Evolutionary conservation across 1,140 invertebrate species (phyloP), one percentile per base, ranked within the genome.

Genomic region (Luehdorfia chinensis): DNA sequence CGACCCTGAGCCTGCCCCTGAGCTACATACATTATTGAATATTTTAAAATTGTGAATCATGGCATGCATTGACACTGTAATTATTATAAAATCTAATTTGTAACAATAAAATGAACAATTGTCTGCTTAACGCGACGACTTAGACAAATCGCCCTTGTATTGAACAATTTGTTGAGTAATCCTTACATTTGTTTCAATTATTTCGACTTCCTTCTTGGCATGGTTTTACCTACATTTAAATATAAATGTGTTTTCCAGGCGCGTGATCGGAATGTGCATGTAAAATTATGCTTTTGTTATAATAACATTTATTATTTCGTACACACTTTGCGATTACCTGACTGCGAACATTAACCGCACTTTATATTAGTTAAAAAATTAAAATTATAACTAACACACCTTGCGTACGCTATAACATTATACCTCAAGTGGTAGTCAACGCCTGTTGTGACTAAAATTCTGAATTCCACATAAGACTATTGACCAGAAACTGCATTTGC

Each of bases 111-210:
- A 60, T 57, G 59, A 63, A 66, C 76, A 73, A 70, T 69, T 70
- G 67, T 67, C 52, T 12, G 30, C 30, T 55, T 54, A 68, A 52
- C 58, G 59, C 46, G 59, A 47, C 56, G 76, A 84, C 73, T 77
- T 83, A 79, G 78, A 86, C 61, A 86, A 84, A 86, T 86, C 69
- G 68, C 68, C 66, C 39, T 77, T 80, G 72, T 76, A 84, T 86
- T 84, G 75, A 55, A 84, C 79, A 86, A 86, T 77, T 80, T 80
- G 79, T 83, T 66, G 78, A 83, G 76, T 86, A 86, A 86, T 78
- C 75, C 78, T 33, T 61, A 62, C 83, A 86, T 86, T 86, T 84
- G 74, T 86, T 84, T 86, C 83, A 86, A 86, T 86, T 86, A 86
- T 80, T 68, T 66, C 62, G 58, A 64, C 63, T 76, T 80, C 70